Percentiles rank a stretch among this genome's conserved stretches.
Evolutionary conservation across 2,797 vertebrate genomes (phyloP).

Genomic region (Poeciliopsis turneri): DNA sequence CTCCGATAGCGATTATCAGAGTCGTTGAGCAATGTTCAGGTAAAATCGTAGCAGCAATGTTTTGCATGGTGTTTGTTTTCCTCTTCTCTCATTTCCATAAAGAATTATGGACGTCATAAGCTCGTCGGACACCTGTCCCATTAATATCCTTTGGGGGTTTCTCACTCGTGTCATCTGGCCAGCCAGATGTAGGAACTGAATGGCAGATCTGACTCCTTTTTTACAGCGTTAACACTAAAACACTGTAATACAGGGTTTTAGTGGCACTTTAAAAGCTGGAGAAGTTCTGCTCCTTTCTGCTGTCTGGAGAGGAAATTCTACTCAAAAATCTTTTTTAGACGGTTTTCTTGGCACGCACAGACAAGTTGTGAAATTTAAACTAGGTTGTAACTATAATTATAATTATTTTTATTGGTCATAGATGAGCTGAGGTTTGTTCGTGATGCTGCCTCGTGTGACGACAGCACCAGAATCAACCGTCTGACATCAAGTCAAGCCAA

Average conservation of each 20-base stretch:
- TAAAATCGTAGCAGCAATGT: background rate
- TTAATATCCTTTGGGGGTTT: background rate
- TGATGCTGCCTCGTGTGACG: background rate
- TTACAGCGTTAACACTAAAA: background rate
- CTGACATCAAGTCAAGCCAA: background rate
- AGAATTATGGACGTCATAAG: background rate
- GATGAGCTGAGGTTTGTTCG: background rate
- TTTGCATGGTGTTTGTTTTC: background rate
- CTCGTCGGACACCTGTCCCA: background rate
- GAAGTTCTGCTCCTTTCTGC: background rate
- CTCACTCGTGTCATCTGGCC: background rate
- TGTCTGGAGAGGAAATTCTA: background rate
- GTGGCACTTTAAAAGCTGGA: background rate
- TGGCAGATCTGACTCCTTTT: background rate
- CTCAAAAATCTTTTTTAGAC: background rate
- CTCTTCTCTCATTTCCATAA: background rate
- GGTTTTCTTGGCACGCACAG: background rate
- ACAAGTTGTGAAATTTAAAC: background rate
- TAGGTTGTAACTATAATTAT: background rate
- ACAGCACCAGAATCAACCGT: background rate
- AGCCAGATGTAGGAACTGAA: background rate
- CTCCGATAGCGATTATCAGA: background rate
- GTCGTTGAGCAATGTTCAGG: background rate
- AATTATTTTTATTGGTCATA: background rate
- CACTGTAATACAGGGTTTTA: background rate